Base-by-base conservation (phyloP, 2,113 vertebrate genomes). In the Poecile atricapillus region DNA sequence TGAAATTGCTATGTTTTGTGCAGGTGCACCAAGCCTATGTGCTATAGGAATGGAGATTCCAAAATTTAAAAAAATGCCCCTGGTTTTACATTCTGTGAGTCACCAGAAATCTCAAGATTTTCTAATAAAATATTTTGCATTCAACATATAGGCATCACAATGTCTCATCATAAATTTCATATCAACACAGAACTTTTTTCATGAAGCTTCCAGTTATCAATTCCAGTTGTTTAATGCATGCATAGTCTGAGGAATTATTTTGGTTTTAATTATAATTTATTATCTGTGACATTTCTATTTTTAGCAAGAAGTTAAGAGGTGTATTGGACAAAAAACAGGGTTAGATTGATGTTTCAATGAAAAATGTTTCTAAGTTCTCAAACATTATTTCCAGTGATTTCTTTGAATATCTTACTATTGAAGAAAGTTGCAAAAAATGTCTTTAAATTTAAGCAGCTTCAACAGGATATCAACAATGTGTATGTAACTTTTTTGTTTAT, bases 381-480 rank as follows among this genome's bases (percentile, higher is more conserved):
- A 83, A 33, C 11, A 46, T 90, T 71, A 58, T 67, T 83, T 70
- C 18, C 49, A n/a, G 18, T 79, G 53, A 84, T 97, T 92, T 97
- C 28, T 94, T 77, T 86, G 11, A 86, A 83, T 93, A 41, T 84
- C 0, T 82, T 86, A 60, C 8, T 92, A 33, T 25, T 94, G 84
- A 71, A 49, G 65, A 92, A 94, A 88, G 63, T 84, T 92, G 44
- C 21, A 89, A 52, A 83, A 95, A 78, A 76, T 55, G 7, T 55
- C 19, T 96, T 96, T 49, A 84, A 97, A 95, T 93, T 93, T 83
- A 87, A 96, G 83, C 58, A 93, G 70, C 49, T 90, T 95, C 79
- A 56, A 68, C 52, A 83, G 71, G 62, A 80, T 95, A 80, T 68
- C 68, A 79, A 49, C 73, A 93, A 75, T 71, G 10, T 95, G 30